Percentiles rank a stretch among this genome's conserved stretches.
Conservation (phyloP, 2,113 vertebrate genomes). For the Ciconia boyciana region DNA sequence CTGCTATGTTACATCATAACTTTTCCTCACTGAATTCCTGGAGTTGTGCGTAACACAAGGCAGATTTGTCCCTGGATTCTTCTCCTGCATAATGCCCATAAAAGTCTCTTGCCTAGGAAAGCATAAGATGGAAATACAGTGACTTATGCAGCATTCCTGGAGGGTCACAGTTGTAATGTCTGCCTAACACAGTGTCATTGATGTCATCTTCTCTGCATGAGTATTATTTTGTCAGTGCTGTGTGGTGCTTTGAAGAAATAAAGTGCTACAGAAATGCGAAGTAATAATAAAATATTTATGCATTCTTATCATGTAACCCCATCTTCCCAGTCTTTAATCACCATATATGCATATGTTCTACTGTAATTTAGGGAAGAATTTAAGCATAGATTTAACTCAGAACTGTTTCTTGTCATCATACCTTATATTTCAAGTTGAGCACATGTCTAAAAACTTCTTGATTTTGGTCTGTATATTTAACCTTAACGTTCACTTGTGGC, state of each 20-base stretch:
- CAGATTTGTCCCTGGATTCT: not conserved
- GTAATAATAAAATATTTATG: not conserved
- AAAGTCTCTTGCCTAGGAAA: not conserved
- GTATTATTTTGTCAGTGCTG: not conserved
- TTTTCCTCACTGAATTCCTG: not conserved
- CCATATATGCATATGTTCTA: not conserved
- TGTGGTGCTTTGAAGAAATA: not conserved
- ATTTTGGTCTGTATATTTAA: not conserved
- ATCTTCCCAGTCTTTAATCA: not conserved
- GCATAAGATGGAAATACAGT: not conserved
- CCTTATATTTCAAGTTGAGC: not conserved
- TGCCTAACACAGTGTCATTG: not conserved
- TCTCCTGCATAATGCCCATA: not conserved
- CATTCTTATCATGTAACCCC: not conserved
- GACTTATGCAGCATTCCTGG: not conserved
- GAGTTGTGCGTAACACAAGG: not conserved
- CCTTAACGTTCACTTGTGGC: not conserved
- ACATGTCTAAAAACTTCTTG: not conserved
- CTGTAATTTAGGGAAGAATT: not conserved
- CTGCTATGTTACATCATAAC: not conserved
- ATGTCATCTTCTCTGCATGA: not conserved
- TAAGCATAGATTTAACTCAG: not conserved
- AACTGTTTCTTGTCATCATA: not conserved
- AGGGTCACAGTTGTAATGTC: not conserved
- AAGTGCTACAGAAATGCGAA: not conserved